Evolutionary conservation across 2,888 invertebrate species (phyloP), one percentile per base, ranked within the genome.

Genomic region (Caenorhabditis becei): DNA sequence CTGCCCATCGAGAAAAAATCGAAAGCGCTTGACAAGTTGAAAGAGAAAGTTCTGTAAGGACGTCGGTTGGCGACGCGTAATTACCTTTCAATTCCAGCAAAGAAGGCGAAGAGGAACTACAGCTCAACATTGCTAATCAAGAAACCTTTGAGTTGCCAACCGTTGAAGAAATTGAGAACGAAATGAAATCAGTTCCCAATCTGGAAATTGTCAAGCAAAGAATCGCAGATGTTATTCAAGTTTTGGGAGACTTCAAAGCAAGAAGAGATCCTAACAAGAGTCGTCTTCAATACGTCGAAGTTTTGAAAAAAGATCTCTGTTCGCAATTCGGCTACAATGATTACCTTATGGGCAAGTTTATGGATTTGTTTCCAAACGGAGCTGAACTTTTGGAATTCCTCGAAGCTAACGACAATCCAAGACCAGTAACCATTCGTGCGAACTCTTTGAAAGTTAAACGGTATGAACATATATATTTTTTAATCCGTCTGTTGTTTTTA

Each of bases 271-370:
- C 80, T 7, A 83, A 79, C 20, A 86, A 85, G 53, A 83, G 82
- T 47, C 83, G 89, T 10, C 44, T 56, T 1, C 86, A 89, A 24
- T 89, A 89, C 69, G 49, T 86, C 3, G 81, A 79, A 32, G 83
- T 86, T 16, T 67, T 86, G 16, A 74, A 93, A 69, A 94, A 94
- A 88, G 97, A 99, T 93, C 93, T 99, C 62, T 97, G 97, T 90
- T 93, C 94, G 28, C 97, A 97, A 92, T 99, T 97, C 93, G 96
- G 96, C 91, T 99, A 99, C 91, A 99, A 99, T 92, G 95, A 95
- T 71, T 99, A 95, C 91, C 92, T 99, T 18, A 97, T 99, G 95
- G 94, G 94, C 87, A 94, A 95, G 90, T 92, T 99, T 1, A 95
- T 97, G 94, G 94, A 96, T 89, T 93, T 97, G 89, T 97, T 97